Evolutionary conservation across 2,797 vertebrate genomes (phyloP), one percentile per base, ranked within the genome.

Genomic region (Pterois miles): DNA sequence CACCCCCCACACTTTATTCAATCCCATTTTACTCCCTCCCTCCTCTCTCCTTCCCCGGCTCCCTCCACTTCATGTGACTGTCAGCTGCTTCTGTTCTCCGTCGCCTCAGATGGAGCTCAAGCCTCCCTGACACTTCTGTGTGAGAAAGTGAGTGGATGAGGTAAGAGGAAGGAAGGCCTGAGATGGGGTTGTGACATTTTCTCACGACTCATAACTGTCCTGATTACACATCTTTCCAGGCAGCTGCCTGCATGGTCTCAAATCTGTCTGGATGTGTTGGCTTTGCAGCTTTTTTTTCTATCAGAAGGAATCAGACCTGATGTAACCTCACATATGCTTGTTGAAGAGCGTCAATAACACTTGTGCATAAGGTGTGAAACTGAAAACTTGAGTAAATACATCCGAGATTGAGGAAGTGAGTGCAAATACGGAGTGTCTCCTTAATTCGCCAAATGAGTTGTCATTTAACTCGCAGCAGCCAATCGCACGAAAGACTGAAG

Each of bases 61-160:
- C 77, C 66, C 82, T 68, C 63, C 76, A 56, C 76, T 92, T 94
- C 95, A 95, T 96, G 95, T 96, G 95, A 96, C 95, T 89, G 93
- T 96, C 95, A 96, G 95, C 94, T 96, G 95, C 88, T 93, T 89
- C 74, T 87, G 90, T 76, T 84, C 89, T 80, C 76, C 10, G 64
- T 70, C 20, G 65, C 70, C 79, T 85, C 80, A 74, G 56, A 82
- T 83, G 69, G 40, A 46, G 77, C 78, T 62, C 46, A 63, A 78
- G 73, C 73, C 79, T 76, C 85, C 75, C 43, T 88, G 67, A 81
- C 87, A 75, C 84, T 36, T 34, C 48, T 76, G 74, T 77, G 86
- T 60, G 74, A 87, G 64, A 87, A 87, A 86, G 54, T 58, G 40
- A 80, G 64, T 22, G 75, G 64, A 68, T 54, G 74, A 80, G 73